Evolutionary conservation across 2,113 vertebrate species (phyloP), one percentile per base, ranked within the genome.

Genomic region (Lagopus muta): DNA sequence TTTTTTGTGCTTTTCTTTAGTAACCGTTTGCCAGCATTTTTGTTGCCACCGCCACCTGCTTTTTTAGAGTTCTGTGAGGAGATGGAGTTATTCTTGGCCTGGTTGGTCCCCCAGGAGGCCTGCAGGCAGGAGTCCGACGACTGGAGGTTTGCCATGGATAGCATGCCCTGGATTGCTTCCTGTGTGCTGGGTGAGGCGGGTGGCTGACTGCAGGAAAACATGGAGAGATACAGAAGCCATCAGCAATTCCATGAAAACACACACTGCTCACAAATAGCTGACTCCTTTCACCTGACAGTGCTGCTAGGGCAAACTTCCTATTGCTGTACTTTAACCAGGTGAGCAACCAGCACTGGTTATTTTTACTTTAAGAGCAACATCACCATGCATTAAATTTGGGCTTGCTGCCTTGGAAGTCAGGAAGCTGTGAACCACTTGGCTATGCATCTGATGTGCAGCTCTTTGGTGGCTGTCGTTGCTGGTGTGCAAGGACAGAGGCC

Each of bases 81-180:
- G 90, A 99, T 97, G 14, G 98, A 98, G 97, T 99, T 98, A 91
- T 97, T 98, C 96, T 98, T 98, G 0, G 98, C 98, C 96, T 99
- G 99, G 89, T 98, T 99, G 65, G 98, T 96, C 82, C 97, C 98
- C 99, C 99, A 99, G 0, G 98, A 94, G 0, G 98, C 97, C 97
- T 99, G 98, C 96, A 99, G 98, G 97, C 99, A 99, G 95, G 98
- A 98, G 94, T 99, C 99, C 30, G 99, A 99, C 22, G 99, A 98
- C 93, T 99, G 99, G 96, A 99, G 98, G 97, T 99, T 99, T 96
- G 99, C 99, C 99, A 99, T 99, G 40, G 99, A 99, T 80, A 99
- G 97, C 99, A 99, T 99, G 96, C 99, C 99, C 98, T 99, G 99
- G 98, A 99, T 99, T 90, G 99, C 99, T 98, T 99, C 99, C 97